phyloP scores from a whole-genome alignment of 2,113 vertebrate genomes.

The Podilymbus podiceps region DNA sequence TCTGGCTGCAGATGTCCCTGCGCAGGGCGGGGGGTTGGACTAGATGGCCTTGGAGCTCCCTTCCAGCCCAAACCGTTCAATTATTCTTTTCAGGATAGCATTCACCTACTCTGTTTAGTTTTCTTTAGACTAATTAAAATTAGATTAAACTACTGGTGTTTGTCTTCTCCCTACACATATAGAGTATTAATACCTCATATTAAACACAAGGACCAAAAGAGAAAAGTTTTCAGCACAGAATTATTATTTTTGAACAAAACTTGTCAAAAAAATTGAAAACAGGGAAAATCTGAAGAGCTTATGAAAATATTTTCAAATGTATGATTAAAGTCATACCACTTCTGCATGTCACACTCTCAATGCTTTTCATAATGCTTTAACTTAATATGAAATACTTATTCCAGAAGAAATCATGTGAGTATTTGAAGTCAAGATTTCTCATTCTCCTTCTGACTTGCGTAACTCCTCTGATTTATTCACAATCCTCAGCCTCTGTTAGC shows the following conservation, averaged over 20 bases:
- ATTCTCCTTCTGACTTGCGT: not conserved
- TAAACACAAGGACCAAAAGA: not conserved
- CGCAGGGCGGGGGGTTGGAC: no score
- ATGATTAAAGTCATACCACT: not conserved
- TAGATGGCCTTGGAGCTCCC: no score
- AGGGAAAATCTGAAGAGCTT: not conserved
- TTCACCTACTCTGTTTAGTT: not conserved
- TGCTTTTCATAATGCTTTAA: not conserved
- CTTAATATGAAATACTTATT: not conserved
- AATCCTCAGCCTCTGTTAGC: not conserved
- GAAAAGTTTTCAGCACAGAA: not conserved
- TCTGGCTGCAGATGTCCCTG: no score
- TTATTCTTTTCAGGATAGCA: fast-evolving
- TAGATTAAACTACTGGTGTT: not conserved
- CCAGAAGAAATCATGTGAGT: not conserved
- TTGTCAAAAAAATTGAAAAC: not conserved
- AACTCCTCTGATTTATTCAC: not conserved
- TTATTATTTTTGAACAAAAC: not conserved
- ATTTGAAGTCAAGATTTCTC: not conserved
- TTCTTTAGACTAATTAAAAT: not conserved
- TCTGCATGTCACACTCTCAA: not conserved
- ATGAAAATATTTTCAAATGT: not conserved
- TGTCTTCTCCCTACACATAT: not conserved
- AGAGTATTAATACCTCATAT: not conserved
- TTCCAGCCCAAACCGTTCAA: no score